Base-by-base conservation (phyloP, 2,888 invertebrate genomes). In the Tipula confusa region DNA sequence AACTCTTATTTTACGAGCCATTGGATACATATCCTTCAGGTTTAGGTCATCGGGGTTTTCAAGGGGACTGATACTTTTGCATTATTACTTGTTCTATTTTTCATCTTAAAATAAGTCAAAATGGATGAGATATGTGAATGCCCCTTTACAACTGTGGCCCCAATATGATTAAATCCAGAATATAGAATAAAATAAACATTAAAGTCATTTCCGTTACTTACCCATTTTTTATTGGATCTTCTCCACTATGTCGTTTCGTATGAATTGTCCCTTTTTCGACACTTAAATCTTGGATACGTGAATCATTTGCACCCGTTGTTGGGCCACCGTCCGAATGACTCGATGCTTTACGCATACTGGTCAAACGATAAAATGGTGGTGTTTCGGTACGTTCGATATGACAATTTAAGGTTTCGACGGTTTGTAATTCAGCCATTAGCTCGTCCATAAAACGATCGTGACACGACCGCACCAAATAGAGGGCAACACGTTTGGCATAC, bases 371-470 rank as follows among this genome's bases (percentile, higher is more conserved):
- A 91, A 98, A 99, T 3, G 99, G 99, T 29, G 99, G 98, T 0
- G 98, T 98, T 91, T 99, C 98, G 0, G 98, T 98, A 85, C 99
- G 92, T 89, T 99, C 98, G 86, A 99, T 97, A 86, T 97, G 92
- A 89, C 98, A 98, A 90, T 97, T 98, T 83, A 98, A 92, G 0
- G 98, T 97, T 90, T 98, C 98, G 28, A 98, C 98, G 0, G 98
- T 98, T 91, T 98, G 98, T 85, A 99, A 91, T 90, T 99, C 99
- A 28, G 95, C 95, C 96, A 99, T 97, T 92, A 99, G 94, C 90
- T 99, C 98, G 88, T 99, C 98, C 29, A 99, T 92, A 13, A 99
- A 92, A 33, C 97, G 93, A 88, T 97, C 97, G 0, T 98, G 96
- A 84, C 97, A 94, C 0, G 98, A 96, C 84, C 98, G 92, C 11